Evolutionary conservation across 2,888 invertebrate genomes (phyloP).

Genomic region (Cosmopolites sordidus): DNA sequence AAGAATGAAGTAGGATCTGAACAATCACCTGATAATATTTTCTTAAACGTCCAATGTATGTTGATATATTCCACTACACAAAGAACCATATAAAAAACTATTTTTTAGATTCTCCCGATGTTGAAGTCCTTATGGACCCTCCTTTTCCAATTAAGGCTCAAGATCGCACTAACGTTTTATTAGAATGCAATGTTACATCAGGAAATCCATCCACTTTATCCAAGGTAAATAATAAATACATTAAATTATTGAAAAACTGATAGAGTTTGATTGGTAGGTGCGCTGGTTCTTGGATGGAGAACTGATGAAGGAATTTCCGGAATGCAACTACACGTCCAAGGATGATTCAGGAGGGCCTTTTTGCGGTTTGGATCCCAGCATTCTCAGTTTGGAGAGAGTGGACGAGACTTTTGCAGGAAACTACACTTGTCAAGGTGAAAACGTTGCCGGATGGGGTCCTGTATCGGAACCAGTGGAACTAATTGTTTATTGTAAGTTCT

Average conservation of each 20-base stretch:
- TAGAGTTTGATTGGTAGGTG: constrained; percentile 36
- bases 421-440: constrained; percentile 88
- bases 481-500: constrained; percentile 74
- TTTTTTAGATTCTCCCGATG: constrained; percentile 70
- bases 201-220: constrained; percentile 73
- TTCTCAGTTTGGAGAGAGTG: constrained; percentile 79
- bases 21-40: constrained; percentile 67
- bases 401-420: constrained; percentile 87
- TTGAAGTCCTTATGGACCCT: constrained; percentile 72
- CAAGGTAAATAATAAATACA: constrained; percentile 53
- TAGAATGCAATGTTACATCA: constrained; percentile 72
- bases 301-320: constrained; percentile 78
- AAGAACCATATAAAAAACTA: background rate
- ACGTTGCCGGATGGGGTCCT: constrained; percentile 84
- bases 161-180: constrained; percentile 73
- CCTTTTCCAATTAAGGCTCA: constrained; percentile 73
- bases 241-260: background rate
- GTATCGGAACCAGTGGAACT: constrained; percentile 73
- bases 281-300: constrained; percentile 85
- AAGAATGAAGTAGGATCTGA: constrained; percentile 76
- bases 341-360: constrained; percentile 55
- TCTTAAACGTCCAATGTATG: constrained; percentile 79
- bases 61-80: constrained; percentile 2
- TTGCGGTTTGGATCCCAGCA: constrained; percentile 83
- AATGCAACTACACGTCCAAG: constrained; percentile 60